A percentile compares a stretch with the other conserved stretches of the same genome.
Evolutionary conservation across 2,888 invertebrate species (phyloP).

Genomic region (Autographa gamma): DNA sequence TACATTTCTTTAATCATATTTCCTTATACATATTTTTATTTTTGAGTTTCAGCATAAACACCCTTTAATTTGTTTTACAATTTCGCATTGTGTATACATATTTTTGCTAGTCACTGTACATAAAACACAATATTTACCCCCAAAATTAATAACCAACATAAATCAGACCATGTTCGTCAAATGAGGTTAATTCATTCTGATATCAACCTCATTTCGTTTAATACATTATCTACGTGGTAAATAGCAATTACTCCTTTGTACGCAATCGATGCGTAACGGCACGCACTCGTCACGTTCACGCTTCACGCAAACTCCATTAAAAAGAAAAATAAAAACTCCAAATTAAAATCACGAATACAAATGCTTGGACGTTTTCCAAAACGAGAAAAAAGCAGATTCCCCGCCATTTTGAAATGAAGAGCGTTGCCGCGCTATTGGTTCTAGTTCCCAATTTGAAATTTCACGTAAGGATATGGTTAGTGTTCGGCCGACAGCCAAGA

Average conservation of each 20-base stretch:
- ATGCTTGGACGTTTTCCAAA: slow-evolving; percentile 44
- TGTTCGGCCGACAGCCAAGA: not conserved
- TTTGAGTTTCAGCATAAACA: too few species aligned
- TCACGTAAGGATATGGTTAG: not conserved
- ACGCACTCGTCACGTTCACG: slow-evolving; percentile 53
- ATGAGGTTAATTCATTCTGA: slow-evolving; percentile 46
- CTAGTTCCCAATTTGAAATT: slow-evolving; percentile 28
- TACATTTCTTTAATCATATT: too few species aligned
- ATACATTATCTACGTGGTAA: slow-evolving; percentile 46
- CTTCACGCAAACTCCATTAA: slow-evolving; percentile 46
- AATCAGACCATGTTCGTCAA: slow-evolving; percentile 23
- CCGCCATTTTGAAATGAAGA: slow-evolving; percentile 18
- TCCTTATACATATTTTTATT: too few species aligned
- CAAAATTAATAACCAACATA: not conserved
- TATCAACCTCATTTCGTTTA: slow-evolving; percentile 48
- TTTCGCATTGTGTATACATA: too few species aligned
- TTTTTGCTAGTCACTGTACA: too few species aligned
- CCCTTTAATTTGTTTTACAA: too few species aligned
- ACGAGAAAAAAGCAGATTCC: slow-evolving; percentile 13
- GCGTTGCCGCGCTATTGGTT: slow-evolving; percentile 6
- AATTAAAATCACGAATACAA: slow-evolving; percentile 19
- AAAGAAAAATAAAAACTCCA: slow-evolving; percentile 42
- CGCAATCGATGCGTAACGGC: slow-evolving; percentile 54
- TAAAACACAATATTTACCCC: not conserved
- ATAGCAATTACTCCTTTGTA: slow-evolving; percentile 51